These are phyloP conservation scores for Luidia sarsii DNA, from an alignment of 53 echinoderm and acorn worm species.

Conservation along the genomic window DNA sequence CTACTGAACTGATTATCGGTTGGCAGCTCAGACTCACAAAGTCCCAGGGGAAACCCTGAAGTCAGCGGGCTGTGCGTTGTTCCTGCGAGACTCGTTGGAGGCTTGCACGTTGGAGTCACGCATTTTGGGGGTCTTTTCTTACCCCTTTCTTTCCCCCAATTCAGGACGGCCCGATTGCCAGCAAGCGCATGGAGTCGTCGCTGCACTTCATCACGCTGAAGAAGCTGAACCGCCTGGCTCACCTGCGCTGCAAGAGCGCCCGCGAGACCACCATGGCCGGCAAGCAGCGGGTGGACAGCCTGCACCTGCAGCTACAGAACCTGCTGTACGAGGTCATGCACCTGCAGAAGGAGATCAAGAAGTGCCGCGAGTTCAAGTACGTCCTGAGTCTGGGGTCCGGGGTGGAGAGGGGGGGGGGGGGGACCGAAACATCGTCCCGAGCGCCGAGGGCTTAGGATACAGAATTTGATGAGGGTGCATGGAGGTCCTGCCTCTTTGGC, in stretches of 20 bases:
- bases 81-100: no score
- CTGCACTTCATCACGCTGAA: slow-evolving; percentile 88
- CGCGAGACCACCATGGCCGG: slow-evolving; percentile 81
- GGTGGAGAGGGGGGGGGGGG: no score
- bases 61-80: no score
- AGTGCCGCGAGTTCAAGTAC: slow-evolving; percentile 97
- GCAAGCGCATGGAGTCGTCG: slow-evolving; percentile 75
- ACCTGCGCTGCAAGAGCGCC: slow-evolving; percentile 88
- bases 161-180: slow-evolving; percentile 67
- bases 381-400: no score
- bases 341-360: slow-evolving; percentile 95
- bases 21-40: no score
- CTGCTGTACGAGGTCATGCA: slow-evolving; percentile 99
- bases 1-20: no score
- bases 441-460: no score
- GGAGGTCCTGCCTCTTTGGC: no score
- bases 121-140: background rate
- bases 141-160: background rate
- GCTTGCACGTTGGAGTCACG: no score
- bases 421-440: no score
- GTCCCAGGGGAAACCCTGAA: no score
- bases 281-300: slow-evolving; percentile 88
- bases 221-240: slow-evolving; percentile 91
- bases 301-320: slow-evolving; percentile 96
- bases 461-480: no score